Base-by-base conservation (phyloP, 2,888 invertebrate species). In the Acrobasis repandana region DNA sequence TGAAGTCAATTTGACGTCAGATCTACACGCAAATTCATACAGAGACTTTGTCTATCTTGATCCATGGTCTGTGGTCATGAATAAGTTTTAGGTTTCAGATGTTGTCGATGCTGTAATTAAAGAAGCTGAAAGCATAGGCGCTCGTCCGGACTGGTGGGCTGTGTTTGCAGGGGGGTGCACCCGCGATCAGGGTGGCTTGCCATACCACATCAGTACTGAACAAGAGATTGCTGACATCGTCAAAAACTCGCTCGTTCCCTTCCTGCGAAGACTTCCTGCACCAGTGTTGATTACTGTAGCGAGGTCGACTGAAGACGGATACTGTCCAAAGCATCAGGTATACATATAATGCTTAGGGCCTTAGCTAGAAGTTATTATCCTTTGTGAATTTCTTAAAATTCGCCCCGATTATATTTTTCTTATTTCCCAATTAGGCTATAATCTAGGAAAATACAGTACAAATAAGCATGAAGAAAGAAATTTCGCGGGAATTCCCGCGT, bases 141-240 rank as follows among this genome's bases (percentile, higher is more conserved):
- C 93, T 18, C 93, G 94, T 52, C 94, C 97, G 47, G 96, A 97
- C 78, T 97, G 96, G 96, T 93, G 94, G 77, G 88, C 96, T 63
- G 93, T 98, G 9, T 97, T 96, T 77, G 96, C 97, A 71, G 97
- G 96, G 43, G 98, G 98, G 4, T 97, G 97, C 79, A 98, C 98
- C 0, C 95, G 96, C 65, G 98, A 98, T 79, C 95, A 96, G 72
- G 95, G 95, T 8, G 97, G 96, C 20, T 85, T 98, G 60, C 98
- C 98, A 0, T 95, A 97, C 83, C 97, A 98, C 79, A 94, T 96
- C 20, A 96, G 96, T 66, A 93, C 94, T 0, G 86, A 93, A 14
- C 93, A 93, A 51, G 95, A 97, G 82, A 93, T 98, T 57, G 86
- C 91, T 47, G 84, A 88, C 16, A 87, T 96, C 82, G 90, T 97